Conservation (phyloP, 2,797 vertebrate genomes). For the Aphelocoma californica region DNA sequence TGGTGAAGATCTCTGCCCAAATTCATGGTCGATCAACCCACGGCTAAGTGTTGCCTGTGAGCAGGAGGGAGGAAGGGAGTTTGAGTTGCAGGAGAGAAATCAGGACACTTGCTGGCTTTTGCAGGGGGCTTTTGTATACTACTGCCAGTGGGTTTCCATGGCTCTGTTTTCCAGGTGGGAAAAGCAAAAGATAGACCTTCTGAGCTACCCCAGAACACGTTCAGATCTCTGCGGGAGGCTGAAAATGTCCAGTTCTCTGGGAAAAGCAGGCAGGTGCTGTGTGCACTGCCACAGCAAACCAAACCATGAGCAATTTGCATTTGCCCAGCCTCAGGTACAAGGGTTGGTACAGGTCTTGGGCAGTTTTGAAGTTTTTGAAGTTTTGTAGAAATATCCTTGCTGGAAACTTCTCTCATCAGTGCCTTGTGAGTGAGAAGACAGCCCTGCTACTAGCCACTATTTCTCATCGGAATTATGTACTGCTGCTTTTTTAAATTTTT, state of each 20-base stretch:
- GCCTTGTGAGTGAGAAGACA: neutral
- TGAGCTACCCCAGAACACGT: neutral
- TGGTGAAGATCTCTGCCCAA: neutral
- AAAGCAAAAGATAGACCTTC: neutral
- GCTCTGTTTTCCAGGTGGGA: neutral
- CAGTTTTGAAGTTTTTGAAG: slow-evolving; percentile 1
- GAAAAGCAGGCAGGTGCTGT: neutral
- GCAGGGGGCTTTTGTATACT: neutral
- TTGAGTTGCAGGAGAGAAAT: neutral
- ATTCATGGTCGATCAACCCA: neutral
- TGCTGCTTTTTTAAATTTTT: neutral
- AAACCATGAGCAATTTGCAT: neutral
- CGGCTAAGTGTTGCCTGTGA: neutral
- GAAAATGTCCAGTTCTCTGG: neutral
- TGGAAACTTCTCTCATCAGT: neutral
- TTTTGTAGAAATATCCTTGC: neutral
- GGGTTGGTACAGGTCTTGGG: neutral
- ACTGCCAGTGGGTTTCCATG: neutral
- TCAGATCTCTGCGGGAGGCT: neutral
- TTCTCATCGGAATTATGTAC: neutral
- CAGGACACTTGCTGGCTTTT: neutral
- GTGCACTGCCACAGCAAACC: neutral
- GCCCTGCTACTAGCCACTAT: neutral
- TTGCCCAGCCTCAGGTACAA: neutral
- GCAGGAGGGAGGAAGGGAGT: neutral